A percentile compares a stretch with the other conserved stretches of the same genome.
Evolutionary conservation across 2,113 vertebrate genomes (phyloP).

Genomic region (Oryzias melastigma): DNA sequence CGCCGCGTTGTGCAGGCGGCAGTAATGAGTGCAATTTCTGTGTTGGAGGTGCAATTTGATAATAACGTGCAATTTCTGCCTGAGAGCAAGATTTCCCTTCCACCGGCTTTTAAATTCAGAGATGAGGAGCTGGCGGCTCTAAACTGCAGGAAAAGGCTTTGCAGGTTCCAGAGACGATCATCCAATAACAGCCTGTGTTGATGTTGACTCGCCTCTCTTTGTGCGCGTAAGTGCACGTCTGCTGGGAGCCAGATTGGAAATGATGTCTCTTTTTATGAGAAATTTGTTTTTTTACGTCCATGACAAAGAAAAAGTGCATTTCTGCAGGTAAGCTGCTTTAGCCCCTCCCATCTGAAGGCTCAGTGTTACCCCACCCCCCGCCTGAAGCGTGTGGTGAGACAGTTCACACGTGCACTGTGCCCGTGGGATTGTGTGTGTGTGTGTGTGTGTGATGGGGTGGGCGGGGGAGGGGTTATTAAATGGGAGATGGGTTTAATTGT

Average conservation of each 20-base stretch:
- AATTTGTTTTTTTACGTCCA: neutral
- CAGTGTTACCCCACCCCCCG: neutral
- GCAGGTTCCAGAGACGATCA: constrained; percentile 11
- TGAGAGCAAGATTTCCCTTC: constrained; percentile 29
- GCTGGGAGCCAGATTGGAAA: neutral
- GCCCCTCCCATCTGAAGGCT: constrained; percentile 1
- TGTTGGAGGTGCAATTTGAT: constrained; percentile 52
- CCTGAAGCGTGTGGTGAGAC: constrained; percentile 22
- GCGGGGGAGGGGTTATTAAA: constrained; percentile 11
- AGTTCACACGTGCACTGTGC: constrained; percentile 30
- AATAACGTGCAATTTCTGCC: constrained; percentile 54
- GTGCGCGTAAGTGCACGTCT: constrained; percentile 1
- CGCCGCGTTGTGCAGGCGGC: constrained; percentile 7
- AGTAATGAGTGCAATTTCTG: constrained; percentile 51
- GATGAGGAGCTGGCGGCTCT: neutral
- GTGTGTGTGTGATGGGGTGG: constrained; percentile 16
- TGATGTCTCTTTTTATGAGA: constrained; percentile 12
- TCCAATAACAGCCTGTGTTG: neutral
- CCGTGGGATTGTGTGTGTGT: constrained; percentile 36
- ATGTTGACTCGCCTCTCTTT: neutral
- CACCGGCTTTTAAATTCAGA: neutral
- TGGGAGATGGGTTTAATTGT: constrained; percentile 46
- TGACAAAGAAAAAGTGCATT: too few species aligned
- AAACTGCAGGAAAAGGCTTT: neutral
- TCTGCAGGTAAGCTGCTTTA: too few species aligned